A percentile compares a stretch with the other conserved stretches of the same genome.
phyloP scores from a whole-genome alignment of 2,113 vertebrate species.

The Prochilodus magdalenae region DNA sequence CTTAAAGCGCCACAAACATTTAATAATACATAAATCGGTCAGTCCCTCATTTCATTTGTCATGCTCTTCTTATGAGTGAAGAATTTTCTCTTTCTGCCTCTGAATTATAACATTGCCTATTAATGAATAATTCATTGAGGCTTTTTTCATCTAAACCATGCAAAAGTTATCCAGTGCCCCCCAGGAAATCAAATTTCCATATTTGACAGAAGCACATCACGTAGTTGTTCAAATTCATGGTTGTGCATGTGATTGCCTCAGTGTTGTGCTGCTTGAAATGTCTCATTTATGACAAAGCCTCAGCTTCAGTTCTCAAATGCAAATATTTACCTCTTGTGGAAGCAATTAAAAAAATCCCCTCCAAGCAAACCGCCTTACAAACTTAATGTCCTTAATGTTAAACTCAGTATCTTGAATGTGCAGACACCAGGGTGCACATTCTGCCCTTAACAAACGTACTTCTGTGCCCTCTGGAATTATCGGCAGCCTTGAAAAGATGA shows the following conservation, averaged over 20 bases:
- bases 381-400: constrained; percentile 15
- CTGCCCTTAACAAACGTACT: neutral
- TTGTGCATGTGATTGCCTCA: neutral
- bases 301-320: neutral
- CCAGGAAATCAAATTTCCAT: neutral
- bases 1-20: neutral
- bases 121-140: constrained; percentile 31
- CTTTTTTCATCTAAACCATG: constrained; percentile 8
- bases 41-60: constrained; percentile 28
- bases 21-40: neutral
- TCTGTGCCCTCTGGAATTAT: neutral
- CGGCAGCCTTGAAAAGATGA: neutral
- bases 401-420: neutral
- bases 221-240: neutral
- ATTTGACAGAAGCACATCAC: neutral
- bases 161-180: constrained; percentile 17
- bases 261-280: neutral
- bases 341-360: neutral
- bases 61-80: neutral
- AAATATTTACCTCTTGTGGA: neutral
- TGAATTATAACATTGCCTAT: constrained; percentile 35
- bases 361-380: neutral
- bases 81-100: constrained; percentile 27
- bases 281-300: neutral
- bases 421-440: neutral